A percentile compares a stretch with the other conserved stretches of the same genome.
These are phyloP conservation scores for Poecile atricapillus DNA, from an alignment of 2,113 vertebrate genomes.

Conservation along the genomic window DNA sequence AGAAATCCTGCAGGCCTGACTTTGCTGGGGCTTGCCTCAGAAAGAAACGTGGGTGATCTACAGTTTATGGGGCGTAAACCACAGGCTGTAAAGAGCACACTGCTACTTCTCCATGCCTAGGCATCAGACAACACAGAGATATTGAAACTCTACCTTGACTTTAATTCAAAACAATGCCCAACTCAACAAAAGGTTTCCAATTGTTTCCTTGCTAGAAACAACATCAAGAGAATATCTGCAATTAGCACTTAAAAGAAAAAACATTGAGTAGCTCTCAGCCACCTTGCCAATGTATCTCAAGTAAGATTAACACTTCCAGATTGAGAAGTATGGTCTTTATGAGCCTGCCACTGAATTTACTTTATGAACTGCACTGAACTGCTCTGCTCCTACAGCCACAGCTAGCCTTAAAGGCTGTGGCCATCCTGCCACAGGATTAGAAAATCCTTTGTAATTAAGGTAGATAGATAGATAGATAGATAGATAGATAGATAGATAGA, in stretches of 20 bases:
- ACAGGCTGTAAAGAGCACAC: not conserved
- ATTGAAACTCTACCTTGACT: not conserved
- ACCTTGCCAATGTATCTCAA: not conserved
- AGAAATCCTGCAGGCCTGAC: conserved; percentile 3
- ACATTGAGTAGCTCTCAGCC: not conserved
- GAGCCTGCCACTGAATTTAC: not conserved
- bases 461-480: not conserved
- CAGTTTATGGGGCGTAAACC: conserved; percentile 6
- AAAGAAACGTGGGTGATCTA: not conserved
- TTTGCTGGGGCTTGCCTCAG: conserved; percentile 29
- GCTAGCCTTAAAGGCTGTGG: not conserved
- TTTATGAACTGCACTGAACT: too few relatives aligned
- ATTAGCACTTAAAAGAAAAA: not conserved
- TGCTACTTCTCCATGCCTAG: not conserved
- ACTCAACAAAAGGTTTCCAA: not conserved
- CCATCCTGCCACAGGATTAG: not conserved
- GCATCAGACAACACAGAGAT: not conserved
- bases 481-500: not conserved
- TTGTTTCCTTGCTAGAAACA: not conserved
- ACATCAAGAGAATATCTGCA: not conserved
- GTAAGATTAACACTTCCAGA: not conserved
- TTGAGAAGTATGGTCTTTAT: not conserved
- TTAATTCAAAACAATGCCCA: not conserved
- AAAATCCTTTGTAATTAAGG: not conserved
- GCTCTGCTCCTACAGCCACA: not conserved